Evolutionary conservation across 2,888 invertebrate genomes (phyloP), one percentile per base, ranked within the genome.

Genomic region (Apantesis nais): DNA sequence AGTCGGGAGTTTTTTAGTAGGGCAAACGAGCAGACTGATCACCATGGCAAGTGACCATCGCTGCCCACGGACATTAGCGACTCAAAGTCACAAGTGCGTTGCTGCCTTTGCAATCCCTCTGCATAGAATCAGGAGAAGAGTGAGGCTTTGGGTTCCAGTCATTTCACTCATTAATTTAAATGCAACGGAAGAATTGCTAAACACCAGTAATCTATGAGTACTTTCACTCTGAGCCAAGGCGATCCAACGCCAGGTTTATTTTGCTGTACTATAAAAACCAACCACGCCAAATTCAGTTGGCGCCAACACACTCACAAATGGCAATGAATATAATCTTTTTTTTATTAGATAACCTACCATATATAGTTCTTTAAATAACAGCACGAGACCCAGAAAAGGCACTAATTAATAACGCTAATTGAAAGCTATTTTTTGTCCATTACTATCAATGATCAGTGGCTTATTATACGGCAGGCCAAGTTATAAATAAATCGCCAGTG

Each of bases 401-500:
- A n/a, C 25, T 68, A 58, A 58, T 60, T 65, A 44, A 25, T 55
- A 55, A 37, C 16, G 25, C 70, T 71, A 62, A 76, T 76, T 67
- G 66, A 37, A 31, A 67, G 44, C 65, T 70, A 70, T 67, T 74
- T 75, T 73, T 75, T 74, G 74, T 72, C 55, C 37, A 60, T 74
- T 34, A 61, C 41, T 31, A 61, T 44, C 31, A 67, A n/a, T 65
- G 74, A 78, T 75, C 80, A 68, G 22, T 64, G 72, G 61, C 72
- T 64, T 68, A 75, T 74, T 68, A 19, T 63, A 25, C 69, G 73
- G 66, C 37, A 44, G 68, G 67, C 37, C 19, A 48, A 52, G 67
- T 25, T 80, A 78, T 77, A 78, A 78, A 82, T 81, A 81, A 66
- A 74, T 75, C 72, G 72, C 67, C 74, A 74, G 68, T 67, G 70